Base-by-base conservation (phyloP, 2,888 invertebrate species). In the Resseliella maxima region DNA sequence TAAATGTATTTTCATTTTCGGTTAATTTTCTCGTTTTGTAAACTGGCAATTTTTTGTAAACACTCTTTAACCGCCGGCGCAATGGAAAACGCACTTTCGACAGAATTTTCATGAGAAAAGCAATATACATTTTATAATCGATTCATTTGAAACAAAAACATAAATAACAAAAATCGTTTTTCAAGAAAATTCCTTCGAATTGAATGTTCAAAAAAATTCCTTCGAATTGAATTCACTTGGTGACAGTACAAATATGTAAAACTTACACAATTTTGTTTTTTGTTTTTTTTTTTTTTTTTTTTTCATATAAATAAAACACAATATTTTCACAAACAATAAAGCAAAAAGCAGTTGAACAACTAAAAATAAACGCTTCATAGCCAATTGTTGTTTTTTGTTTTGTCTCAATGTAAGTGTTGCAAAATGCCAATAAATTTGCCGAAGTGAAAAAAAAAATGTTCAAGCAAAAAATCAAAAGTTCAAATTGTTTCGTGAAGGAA, bases 291-390 rank as follows among this genome's bases (percentile, higher is more conserved):
- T n/a, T n/a, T n/a, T n/a, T n/a, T n/a, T n/a, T n/a, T n/a, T n/a
- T n/a, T 72, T 21, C 1, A 35, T 12, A 31, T 31, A 15, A 72
- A 72, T 8, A 31, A 31, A 31, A 72, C n/a, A n/a, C n/a, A n/a
- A n/a, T n/a, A 31, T 72, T 72, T 31, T 1, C 72, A 72, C 72
- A 72, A 31, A 72, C 72, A 72, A 31, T 21, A n/a, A 72, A 72
- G 72, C 72, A 27, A 18, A 31, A 72, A 72, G 72, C 72, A 72
- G 15, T 12, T 31, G 5, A 31, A 27, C 31, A 72, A 31, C 5
- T 31, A 72, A 8, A 59, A 50, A 50, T 15, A 50, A 18, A 50
- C 46, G 18, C 46, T 50, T 59, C 27, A 24, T 59, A 59, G 59
- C 59, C 59, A 24, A 59, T 59, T 59, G 41, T 5, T 41, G 41